Base-by-base conservation (phyloP, 2,888 invertebrate genomes). In the Lasioglossum marginatum region DNA sequence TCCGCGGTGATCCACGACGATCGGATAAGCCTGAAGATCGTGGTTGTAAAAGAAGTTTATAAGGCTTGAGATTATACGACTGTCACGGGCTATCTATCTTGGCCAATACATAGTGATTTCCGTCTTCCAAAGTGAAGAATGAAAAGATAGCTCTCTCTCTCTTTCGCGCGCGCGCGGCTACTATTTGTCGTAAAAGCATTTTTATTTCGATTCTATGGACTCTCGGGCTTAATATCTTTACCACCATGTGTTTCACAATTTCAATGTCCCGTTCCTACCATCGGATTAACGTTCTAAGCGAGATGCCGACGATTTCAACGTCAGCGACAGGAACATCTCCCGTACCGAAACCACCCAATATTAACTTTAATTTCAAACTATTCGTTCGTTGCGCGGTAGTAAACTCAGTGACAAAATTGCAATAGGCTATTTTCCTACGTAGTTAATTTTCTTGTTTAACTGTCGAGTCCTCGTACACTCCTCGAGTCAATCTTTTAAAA, bases 1-100 rank as follows among this genome's bases (percentile, higher is more conserved):
- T 73, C 86, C 81, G 60, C 57, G 71, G 77, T 87, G 81, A 85
- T 88, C 85, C 82, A 85, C 87, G 80, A 75, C 75, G 80, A 87
- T 88, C 82, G 85, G 79, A 87, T 85, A 87, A 85, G 83, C 82
- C 72, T 43, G 34, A 57, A 52, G 74, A 85, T 68, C 74, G 37
- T 68, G 81, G 79, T 37, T 81, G 66, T 83, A 83, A 83, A 87
- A 87, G 77, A 78, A 82, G 66, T 77, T 77, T 63, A 87, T 78
- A 87, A 87, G 82, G 77, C 79, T 71, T 77, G 48, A 78, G 75
- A 68, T 87, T 85, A 80, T 79, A 83, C 71, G 79, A 60, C 52
- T 78, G 70, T 77, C 75, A 34, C 45, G 45, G 45, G 74, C 48
- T 63, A 80, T 81, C 84, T 81, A 82, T 87, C 85, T 82, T 85